These are phyloP conservation scores for Andrena trimmerana DNA, from an alignment of 2,888 invertebrate genomes.

Conservation along the genomic window DNA sequence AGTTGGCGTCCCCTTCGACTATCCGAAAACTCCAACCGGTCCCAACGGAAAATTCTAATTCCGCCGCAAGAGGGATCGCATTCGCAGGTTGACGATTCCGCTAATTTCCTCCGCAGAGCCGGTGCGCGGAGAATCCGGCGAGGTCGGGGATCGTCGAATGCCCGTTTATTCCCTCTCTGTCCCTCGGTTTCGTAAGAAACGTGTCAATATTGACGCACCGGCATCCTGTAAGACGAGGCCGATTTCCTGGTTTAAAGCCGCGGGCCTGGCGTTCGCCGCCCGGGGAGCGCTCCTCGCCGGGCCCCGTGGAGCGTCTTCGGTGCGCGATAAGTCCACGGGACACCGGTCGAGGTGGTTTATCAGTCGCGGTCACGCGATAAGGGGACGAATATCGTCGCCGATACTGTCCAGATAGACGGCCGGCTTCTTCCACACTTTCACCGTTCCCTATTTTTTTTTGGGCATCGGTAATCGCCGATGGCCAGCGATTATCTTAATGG, in stretches of 20 bases:
- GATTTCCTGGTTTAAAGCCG: conserved; percentile 73
- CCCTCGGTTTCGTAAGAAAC: conserved; percentile 75
- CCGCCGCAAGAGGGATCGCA: no score
- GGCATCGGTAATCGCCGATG: not conserved
- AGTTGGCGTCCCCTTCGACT: no score
- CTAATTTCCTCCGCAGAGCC: not conserved
- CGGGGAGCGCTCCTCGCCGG: conserved; percentile 24
- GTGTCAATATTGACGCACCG: conserved; percentile 80
- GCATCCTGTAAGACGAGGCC: conserved; percentile 80
- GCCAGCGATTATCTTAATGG: conserved; percentile 26
- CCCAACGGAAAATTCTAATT: no score
- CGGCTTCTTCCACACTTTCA: conserved; percentile 1
- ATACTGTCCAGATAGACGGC: conserved; percentile 48
- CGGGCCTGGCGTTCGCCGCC: conserved; percentile 41
- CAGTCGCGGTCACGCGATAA: conserved; percentile 48
- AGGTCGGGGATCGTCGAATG: conserved; percentile 29
- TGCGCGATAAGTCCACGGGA: conserved; percentile 1
- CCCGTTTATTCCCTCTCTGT: conserved; percentile 22
- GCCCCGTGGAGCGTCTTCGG: not conserved
- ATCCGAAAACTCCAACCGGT: no score
- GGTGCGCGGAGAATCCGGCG: not conserved
- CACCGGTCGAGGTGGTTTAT: conserved; percentile 32
- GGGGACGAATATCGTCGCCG: conserved; percentile 13
- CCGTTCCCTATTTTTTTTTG: not conserved
- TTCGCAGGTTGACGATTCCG: no score